Evolutionary conservation across 1,140 invertebrate genomes (phyloP).

Genomic region (Cyphomyrmex costatus): DNA sequence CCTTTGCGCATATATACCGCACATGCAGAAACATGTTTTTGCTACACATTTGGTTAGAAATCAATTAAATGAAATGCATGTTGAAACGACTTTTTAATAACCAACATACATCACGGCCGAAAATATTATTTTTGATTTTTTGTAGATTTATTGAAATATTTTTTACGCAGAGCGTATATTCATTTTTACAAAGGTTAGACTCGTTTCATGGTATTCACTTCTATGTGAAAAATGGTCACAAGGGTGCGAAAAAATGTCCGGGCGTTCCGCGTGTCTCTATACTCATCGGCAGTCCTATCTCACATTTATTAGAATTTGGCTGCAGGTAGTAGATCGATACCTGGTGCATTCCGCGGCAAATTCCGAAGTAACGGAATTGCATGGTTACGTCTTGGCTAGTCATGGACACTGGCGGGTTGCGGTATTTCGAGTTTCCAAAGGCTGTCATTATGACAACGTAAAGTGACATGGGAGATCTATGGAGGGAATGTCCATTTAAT

Average conservation of each 20-base stretch:
- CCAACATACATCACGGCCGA: conserved; percentile 25
- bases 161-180: conserved; percentile 26
- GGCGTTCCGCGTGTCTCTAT: neutral
- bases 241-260: conserved; percentile 42
- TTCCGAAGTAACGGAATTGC: conserved; percentile 73
- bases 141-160: conserved; percentile 57
- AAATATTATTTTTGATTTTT: conserved; percentile 46
- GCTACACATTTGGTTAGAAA: conserved; percentile 31
- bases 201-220: neutral
- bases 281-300: conserved; percentile 71
- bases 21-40: conserved; percentile 30
- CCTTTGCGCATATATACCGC: neutral
- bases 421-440: conserved; percentile 69
- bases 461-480: conserved; percentile 40
- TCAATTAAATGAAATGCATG: conserved; percentile 42
- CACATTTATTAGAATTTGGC: conserved; percentile 79
- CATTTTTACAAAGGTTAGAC: conserved; percentile 48
- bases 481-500: conserved; percentile 51
- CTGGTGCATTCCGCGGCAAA: conserved; percentile 77
- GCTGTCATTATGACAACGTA: conserved; percentile 55
- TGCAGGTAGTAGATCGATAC: conserved; percentile 80
- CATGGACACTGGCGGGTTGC: conserved; percentile 40
- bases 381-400: conserved; percentile 55
- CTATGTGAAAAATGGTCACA: conserved; percentile 46
- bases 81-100: conserved; percentile 48